Evolutionary conservation across 2,888 invertebrate species (phyloP), one percentile per base, ranked within the genome.

Genomic region (Ischnus inquisitorius): DNA sequence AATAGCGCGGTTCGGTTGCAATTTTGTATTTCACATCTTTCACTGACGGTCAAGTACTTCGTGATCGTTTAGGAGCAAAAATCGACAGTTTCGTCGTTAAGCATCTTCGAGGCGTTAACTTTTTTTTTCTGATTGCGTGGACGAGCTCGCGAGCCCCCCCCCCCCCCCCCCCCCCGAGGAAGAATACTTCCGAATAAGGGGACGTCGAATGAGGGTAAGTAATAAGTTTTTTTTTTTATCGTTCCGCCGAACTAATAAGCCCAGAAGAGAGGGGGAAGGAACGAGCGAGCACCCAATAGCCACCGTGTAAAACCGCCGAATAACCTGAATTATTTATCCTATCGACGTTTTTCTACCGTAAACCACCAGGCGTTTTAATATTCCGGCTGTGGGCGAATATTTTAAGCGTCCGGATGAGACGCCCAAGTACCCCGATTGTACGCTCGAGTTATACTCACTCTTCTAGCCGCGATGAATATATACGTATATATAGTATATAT

Each of bases 141-240:
- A 41, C 22, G 54, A 28, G 2, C 22, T 25, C 51, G 78, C 64
- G 62, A 28, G 57, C 22, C 43, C 34, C 69, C 39, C 3, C 43
- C 34, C 69, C 39, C 3, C 22, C 43, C 34, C 69, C 39, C 3
- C n/a, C n/a, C n/a, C n/a, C n/a, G n/a, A 62, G 41, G 54, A 62
- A 60, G 67, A 57, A 74, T 68, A 28, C 64, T 79, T 68, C 51
- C 57, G 48, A 79, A 81, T 69, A 83, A 78, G 82, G 82, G 74
- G 72, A 81, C 72, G 34, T 41, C 74, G 78, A 84, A 77, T 75
- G 71, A 67, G 90, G 90, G 89, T 90, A 90, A 91, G 92, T 91
- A 92, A 93, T 92, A 92, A 91, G 91, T 92, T 88, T 92, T 92
- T 88, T 92, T 92, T 87, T 92, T 92, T 92, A 92, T 90, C 91